A percentile compares a stretch with the other conserved stretches of the same genome.
Evolutionary conservation across 2,797 vertebrate genomes (phyloP).

Genomic region (Pseudotriccus pelzelni): DNA sequence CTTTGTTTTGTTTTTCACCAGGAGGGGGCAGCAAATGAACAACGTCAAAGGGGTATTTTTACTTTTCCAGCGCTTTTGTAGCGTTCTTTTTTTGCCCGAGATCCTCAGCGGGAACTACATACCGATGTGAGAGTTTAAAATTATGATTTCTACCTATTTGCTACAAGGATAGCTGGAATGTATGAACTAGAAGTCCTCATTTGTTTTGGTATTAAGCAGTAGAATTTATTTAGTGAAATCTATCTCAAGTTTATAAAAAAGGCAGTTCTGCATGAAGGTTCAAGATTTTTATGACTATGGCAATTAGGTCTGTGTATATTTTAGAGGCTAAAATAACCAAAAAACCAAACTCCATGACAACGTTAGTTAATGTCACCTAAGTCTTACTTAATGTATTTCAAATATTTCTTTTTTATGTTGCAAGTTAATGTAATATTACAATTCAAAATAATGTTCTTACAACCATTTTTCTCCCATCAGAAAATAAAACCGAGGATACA

Average conservation of each 20-base stretch:
- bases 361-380: not conserved
- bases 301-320: not conserved
- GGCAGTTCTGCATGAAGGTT: not conserved
- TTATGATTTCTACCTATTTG: not conserved
- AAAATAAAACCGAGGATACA: not conserved
- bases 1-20: not conserved
- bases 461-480: not conserved
- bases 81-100: not conserved
- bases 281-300: not conserved
- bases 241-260: not conserved
- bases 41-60: not conserved
- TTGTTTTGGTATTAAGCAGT: not conserved
- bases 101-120: not conserved
- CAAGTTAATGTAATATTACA: not conserved
- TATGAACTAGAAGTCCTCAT: not conserved
- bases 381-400: not conserved
- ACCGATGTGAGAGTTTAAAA: not conserved
- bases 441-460: not conserved
- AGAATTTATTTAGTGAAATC: not conserved
- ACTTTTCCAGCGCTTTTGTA: not conserved
- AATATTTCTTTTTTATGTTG: not conserved
- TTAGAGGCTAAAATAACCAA: not conserved
- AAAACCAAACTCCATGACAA: rapidly evolving
- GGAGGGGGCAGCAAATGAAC: conserved; percentile 48
- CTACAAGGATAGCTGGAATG: not conserved